Evolutionary conservation across 2,797 vertebrate species (phyloP), one percentile per base, ranked within the genome.

Genomic region (Rhinella marina): DNA sequence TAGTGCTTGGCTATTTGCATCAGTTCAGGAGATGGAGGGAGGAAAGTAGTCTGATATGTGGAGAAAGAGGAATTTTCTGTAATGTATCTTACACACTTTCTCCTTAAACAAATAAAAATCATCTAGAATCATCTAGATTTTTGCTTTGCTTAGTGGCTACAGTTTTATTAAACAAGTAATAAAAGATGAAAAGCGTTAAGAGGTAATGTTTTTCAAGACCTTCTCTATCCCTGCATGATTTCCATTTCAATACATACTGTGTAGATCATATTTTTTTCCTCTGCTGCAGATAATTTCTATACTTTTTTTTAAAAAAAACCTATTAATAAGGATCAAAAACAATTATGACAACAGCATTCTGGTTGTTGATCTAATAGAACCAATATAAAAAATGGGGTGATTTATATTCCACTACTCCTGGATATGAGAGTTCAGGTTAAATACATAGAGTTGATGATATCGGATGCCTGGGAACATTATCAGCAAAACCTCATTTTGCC

Each of bases 391-490:
- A 48, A 11, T n/a, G 25, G 54, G 23, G 7, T 19, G 52, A 61
- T 48, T 84, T 84, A 75, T 84, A 70, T 72, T 57, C 21, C 11
- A 21, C 66, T 23, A 13, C 48, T 76, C 3, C 32, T 11, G 29
- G 27, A 84, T 41, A n/a, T 16, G 29, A 14, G 12, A 73, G 50
- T 73, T 84, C 14, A 75, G 59, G 52, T n/a, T 75, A 48, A 61
- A 25, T 6, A 59, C 68, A 84, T 73, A 61, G 82, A 29, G 41
- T 27, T 78, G 76, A 86, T 86, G 61, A 70, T 86, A 86, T 78
- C 73, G 32, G 27, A 76, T 79, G 84, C 9, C 59, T 64, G 17
- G 75, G 25, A 86, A 68, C 84, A 86, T 86, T 86, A 86, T 78
- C 84, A 54, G 61, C 48, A 54, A 48, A 76, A 80, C 76, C 48